Evolutionary conservation across 2,797 vertebrate genomes (phyloP).

Genomic region (Oophaga sylvatica): DNA sequence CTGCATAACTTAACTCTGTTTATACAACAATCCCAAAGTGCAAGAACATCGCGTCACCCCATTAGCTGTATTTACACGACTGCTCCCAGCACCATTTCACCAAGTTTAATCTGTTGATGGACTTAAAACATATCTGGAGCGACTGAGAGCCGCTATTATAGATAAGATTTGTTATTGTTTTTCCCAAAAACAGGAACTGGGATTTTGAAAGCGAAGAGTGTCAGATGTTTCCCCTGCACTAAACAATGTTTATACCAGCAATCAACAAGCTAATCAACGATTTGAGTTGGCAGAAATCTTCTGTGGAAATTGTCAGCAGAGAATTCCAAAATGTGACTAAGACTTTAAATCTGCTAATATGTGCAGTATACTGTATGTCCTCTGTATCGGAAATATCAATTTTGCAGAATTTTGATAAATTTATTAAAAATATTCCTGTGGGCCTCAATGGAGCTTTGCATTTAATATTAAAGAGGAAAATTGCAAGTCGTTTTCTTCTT

Average conservation of each 20-base stretch:
- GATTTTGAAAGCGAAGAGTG: conserved; percentile 68
- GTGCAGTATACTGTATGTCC: background rate
- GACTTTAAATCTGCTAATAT: conserved; percentile 25
- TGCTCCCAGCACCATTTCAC: conserved; percentile 10
- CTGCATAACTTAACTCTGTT: background rate
- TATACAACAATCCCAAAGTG: conserved; percentile 26
- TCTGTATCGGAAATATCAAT: background rate
- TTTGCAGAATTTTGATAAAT: background rate
- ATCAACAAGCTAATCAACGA: conserved; percentile 64
- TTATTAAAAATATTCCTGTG: background rate
- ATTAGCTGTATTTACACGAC: conserved; percentile 28
- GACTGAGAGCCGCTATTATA: conserved; percentile 62
- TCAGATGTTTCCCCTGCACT: conserved; percentile 65
- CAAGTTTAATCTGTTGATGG: conserved; percentile 42
- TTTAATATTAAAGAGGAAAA: background rate
- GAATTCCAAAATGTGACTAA: conserved; percentile 56
- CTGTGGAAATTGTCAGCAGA: conserved; percentile 60
- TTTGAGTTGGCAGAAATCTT: conserved; percentile 63
- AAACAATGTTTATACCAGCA: conserved; percentile 65
- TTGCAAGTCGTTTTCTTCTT: background rate
- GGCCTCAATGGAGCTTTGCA: background rate
- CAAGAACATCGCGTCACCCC: background rate
- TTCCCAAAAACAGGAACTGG: conserved; percentile 69
- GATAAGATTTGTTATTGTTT: conserved; percentile 65
- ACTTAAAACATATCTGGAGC: conserved; percentile 53